Evolutionary conservation across 2,888 invertebrate species (phyloP), one percentile per base, ranked within the genome.

Genomic region (Idaea biselata): DNA sequence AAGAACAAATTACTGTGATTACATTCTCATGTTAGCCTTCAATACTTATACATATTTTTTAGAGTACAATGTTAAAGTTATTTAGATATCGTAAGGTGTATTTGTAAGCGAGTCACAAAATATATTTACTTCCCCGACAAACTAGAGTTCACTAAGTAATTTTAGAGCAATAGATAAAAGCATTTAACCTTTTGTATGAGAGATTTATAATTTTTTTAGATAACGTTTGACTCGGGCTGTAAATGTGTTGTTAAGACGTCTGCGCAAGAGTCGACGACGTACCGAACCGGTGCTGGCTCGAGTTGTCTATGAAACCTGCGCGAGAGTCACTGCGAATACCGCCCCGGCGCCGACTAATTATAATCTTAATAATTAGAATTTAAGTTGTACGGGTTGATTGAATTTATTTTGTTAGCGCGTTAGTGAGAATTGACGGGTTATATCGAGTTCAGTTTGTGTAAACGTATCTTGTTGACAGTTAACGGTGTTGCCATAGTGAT

Each of bases 41-140:
- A 87, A 91, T 90, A 91, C 91, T 91, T 91, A 91, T 91, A 91
- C 91, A 91, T 91, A 91, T 91, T 91, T 91, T 92, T 91, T 91
- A 91, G 91, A 91, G 91, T 91, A 92, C 91, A 91, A 92, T 91
- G 90, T 92, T 91, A 91, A 89, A 89, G 90, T 90, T 90, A 91
- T 90, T 88, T 91, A 91, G 89, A 86, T 87, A 86, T 82, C 75
- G 81, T 91, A 91, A 90, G 89, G 76, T 44, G 76, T 87, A 88
- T 75, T 83, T 79, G 76, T 91, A 92, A 91, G 91, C 82, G 87
- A 89, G 86, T 91, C 91, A 91, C 92, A 91, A 90, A 85, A 84
- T 87, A 91, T 91, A 91, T 92, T 91, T 91, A 91, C 91, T 89
- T 89, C 87, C 87, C 84, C 79, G 79, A 66, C 83, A 82, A 78